Evolutionary conservation across 2,888 invertebrate species (phyloP), one percentile per base, ranked within the genome.

Genomic region (Lycia hirtaria): DNA sequence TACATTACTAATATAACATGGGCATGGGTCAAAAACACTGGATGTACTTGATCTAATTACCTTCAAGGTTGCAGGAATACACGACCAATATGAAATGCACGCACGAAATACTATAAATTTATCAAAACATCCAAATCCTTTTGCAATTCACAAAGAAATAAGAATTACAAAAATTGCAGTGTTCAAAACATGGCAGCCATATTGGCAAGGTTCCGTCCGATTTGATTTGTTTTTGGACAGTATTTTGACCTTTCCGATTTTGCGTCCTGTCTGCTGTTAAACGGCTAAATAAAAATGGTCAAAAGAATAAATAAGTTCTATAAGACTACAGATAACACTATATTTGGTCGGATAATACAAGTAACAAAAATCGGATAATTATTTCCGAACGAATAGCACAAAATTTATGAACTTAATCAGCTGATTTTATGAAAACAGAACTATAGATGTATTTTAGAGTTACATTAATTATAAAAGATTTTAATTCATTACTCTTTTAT

Each of bases 201-300:
- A 81, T 92, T 91, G 87, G 76, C 79, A 83, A 79, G 75, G 68
- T 76, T 85, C 86, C 87, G 88, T 85, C 86, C 87, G 88, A 89
- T 90, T 87, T 92, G 92, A 89, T 90, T 87, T 92, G 92, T 92
- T 92, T 61, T 86, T 91, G 92, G 91, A 91, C 91, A 88, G 91
- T 83, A 71, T 81, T 78, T 81, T 87, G 87, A 89, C 88, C 90
- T 88, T 88, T 85, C 79, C 69, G 81, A 86, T 84, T 83, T 86
- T 87, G 85, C 86, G 88, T 86, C 85, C 86, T 81, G 85, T 80
- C 81, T 79, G 65, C 4, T 76, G 74, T 79, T 78, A 84, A 54
- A 69, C 81, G 76, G 78, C 83, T 68, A 79, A 88, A 80, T 71
- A 74, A 51, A 57, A 76, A 71, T 72, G 82, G 76, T 74, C 72